These are phyloP conservation scores for Hololepta plana DNA, from an alignment of 2,888 invertebrate genomes.

Conservation along the genomic window DNA sequence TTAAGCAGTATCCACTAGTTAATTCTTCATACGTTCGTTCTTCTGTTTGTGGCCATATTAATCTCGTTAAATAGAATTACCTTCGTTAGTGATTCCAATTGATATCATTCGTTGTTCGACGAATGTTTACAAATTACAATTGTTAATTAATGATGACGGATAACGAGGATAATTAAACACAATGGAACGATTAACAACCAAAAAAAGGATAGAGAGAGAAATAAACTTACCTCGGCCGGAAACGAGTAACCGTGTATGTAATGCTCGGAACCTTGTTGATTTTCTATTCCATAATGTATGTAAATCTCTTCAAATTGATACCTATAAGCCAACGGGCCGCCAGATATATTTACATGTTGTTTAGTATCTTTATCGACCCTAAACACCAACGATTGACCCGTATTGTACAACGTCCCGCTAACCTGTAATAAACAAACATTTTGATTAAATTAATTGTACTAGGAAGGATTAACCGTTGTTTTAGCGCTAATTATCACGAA, in stretches of 20 bases:
- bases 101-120: no score
- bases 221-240: conserved; percentile 85
- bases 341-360: conserved; percentile 86
- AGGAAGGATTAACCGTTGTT: no score
- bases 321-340: conserved; percentile 87
- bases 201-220: conserved; percentile 12
- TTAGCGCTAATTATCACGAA: no score
- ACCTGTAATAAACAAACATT: conserved; percentile 41
- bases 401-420: conserved; percentile 77
- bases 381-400: conserved; percentile 87
- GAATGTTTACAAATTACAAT: no score
- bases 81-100: no score
- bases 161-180: no score
- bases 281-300: conserved; percentile 84
- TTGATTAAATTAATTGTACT: no score
- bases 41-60: no score
- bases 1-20: no score
- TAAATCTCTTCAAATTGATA: conserved; percentile 93
- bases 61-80: no score
- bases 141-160: no score
- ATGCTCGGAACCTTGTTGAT: conserved; percentile 89
- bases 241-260: conserved; percentile 87
- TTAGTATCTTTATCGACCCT: conserved; percentile 79
- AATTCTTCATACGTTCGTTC: no score
- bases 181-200: background rate